These are phyloP conservation scores for Ceyx cyanopectus DNA, from an alignment of 2,113 vertebrate species.

Conservation along the genomic window DNA sequence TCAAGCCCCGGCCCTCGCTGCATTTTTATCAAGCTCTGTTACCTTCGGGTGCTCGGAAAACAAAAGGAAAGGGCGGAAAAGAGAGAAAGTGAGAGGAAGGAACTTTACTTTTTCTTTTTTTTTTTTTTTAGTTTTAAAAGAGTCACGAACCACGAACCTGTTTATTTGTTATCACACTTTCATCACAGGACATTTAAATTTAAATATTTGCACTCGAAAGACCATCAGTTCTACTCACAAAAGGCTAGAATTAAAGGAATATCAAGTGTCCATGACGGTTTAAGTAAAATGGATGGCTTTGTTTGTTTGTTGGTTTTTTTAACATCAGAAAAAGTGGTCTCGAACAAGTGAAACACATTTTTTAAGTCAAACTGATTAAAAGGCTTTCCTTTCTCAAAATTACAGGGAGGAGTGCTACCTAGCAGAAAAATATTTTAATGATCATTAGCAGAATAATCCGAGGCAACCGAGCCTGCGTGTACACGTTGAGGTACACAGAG, in stretches of 20 bases:
- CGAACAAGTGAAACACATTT: not conserved
- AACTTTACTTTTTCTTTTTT: not conserved
- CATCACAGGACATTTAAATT: not conserved
- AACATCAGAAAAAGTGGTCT: not conserved
- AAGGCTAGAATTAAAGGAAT: not conserved
- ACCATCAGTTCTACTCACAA: not conserved
- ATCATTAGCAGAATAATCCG: not conserved
- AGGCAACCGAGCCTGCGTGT: not conserved
- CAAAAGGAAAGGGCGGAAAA: not conserved
- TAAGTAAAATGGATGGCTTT: not conserved
- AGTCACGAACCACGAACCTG: fast-evolving
- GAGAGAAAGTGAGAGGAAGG: constrained; percentile 48
- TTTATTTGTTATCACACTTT: not conserved
- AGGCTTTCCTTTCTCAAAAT: not conserved
- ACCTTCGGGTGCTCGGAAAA: not conserved
- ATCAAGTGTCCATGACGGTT: not conserved
- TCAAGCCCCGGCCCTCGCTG: fast-evolving
- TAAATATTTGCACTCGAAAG: not conserved
- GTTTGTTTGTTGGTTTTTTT: not conserved
- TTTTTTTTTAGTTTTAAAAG: not conserved
- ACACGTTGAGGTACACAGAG: not conserved
- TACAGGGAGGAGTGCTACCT: not conserved
- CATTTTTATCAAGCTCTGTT: constrained; percentile 31
- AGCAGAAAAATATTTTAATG: not conserved
- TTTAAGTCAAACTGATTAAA: not conserved